Percentiles rank a stretch among this genome's conserved stretches.
phyloP scores from a whole-genome alignment of 2,888 invertebrate species.

The Drosophila prostipennis region DNA sequence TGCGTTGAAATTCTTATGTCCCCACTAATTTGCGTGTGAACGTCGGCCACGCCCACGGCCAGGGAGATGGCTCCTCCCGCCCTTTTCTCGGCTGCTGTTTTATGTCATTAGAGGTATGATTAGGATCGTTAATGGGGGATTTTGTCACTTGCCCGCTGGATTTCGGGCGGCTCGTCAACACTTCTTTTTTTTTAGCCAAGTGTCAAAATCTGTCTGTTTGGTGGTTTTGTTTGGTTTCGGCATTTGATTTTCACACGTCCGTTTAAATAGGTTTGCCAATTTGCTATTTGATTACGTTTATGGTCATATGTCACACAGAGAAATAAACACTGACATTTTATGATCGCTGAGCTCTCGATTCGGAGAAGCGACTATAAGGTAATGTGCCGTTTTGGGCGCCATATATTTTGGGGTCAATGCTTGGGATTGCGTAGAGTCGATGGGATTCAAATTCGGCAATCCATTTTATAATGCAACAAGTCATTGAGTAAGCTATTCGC shows the following conservation, averaged over 20 bases:
- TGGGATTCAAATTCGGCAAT: background rate
- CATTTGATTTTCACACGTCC: constrained; percentile 74
- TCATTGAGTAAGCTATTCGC: no score
- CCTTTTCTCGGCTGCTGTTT: constrained; percentile 61
- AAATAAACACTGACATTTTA: constrained; percentile 12
- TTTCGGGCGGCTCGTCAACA: constrained; percentile 43
- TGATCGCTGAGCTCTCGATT: constrained; percentile 13
- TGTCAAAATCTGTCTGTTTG: constrained; percentile 70
- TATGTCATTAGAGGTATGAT: constrained; percentile 77
- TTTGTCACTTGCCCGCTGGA: constrained; percentile 69
- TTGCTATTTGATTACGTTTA: constrained; percentile 59
- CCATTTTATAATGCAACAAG: no score
- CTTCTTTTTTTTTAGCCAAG: constrained; percentile 49
- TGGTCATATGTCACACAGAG: constrained; percentile 25
- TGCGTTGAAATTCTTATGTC: constrained; percentile 73
- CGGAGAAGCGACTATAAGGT: constrained; percentile 3
- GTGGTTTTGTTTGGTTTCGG: constrained; percentile 57
- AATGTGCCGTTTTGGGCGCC: background rate
- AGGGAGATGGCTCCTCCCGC: constrained; percentile 5
- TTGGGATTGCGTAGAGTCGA: background rate
- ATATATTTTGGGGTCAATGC: constrained; percentile 1
- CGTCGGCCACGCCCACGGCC: constrained; percentile 43
- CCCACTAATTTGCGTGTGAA: constrained; percentile 82
- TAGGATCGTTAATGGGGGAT: constrained; percentile 74
- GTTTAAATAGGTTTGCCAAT: constrained; percentile 70